Evolutionary conservation across 2,888 invertebrate species (phyloP).

Genomic region (Taphrorychus bicolor): DNA sequence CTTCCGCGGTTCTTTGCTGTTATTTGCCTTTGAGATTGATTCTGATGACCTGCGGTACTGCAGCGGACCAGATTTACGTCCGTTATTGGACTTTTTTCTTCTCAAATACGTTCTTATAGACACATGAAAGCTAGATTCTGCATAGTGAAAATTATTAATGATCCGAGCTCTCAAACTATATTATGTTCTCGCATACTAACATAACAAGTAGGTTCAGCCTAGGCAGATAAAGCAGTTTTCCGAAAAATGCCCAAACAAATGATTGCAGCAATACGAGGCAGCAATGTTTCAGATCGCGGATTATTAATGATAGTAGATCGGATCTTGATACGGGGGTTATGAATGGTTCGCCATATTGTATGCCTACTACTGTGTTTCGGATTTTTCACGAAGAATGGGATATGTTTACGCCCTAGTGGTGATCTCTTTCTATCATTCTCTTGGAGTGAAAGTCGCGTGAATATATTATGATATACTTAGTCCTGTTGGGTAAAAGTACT

Average conservation of each 20-base stretch:
- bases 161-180: slow-evolving; percentile 23
- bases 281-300: slow-evolving; percentile 37
- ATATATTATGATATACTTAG: too few species aligned
- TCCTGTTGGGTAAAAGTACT: background rate
- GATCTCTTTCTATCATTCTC: slow-evolving; percentile 15
- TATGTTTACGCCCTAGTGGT: slow-evolving; percentile 33
- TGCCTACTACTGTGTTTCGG: slow-evolving; percentile 39
- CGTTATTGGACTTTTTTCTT: background rate
- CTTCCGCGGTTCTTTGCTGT: slow-evolving; percentile 30
- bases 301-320: slow-evolving; percentile 55
- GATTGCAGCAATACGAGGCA: slow-evolving; percentile 40
- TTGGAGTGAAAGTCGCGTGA: slow-evolving; percentile 24
- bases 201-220: slow-evolving; percentile 33
- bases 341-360: slow-evolving; percentile 48
- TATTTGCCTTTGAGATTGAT: slow-evolving; percentile 35
- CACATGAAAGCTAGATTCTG: background rate
- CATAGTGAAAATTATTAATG: slow-evolving; percentile 20
- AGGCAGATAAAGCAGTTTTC: slow-evolving; percentile 32
- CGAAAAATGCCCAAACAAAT: slow-evolving; percentile 39
- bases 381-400: slow-evolving; percentile 20
- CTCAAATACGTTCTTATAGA: background rate
- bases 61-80: slow-evolving; percentile 1
- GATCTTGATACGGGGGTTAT: slow-evolving; percentile 51
- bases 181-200: slow-evolving; percentile 29
- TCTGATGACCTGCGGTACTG: slow-evolving; percentile 27